A percentile compares a stretch with the other conserved stretches of the same genome.
These are phyloP conservation scores for Phaethornis superciliosus DNA, from an alignment of 2,113 vertebrate species.

Conservation along the genomic window DNA sequence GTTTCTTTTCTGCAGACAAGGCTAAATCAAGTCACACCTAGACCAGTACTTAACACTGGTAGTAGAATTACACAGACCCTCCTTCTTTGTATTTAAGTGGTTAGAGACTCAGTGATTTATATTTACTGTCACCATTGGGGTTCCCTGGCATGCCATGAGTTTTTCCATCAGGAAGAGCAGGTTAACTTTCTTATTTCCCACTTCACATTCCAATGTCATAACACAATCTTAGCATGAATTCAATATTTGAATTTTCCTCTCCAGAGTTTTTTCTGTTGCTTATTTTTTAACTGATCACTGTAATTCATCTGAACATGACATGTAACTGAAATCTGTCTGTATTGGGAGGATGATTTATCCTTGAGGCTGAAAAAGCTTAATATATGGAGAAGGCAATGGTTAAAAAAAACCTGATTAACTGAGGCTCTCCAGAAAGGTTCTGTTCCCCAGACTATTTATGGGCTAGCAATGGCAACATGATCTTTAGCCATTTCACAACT, in stretches of 20 bases:
- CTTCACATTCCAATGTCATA: conserved; percentile 7
- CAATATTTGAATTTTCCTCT: conserved; percentile 32
- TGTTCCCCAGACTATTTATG: conserved; percentile 3
- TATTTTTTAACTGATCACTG: neutral
- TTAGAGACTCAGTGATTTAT: neutral
- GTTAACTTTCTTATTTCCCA: neutral
- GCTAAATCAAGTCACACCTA: neutral
- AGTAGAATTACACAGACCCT: accelerated
- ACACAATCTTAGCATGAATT: neutral
- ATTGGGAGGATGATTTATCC: neutral
- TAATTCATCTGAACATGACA: conserved; percentile 53
- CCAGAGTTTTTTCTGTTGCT: neutral
- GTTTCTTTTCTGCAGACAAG: neutral
- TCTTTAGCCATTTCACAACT: neutral
- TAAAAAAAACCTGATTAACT: neutral
- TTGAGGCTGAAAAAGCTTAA: neutral
- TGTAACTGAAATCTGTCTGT: conserved; percentile 24
- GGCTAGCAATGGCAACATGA: neutral
- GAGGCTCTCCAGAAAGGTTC: neutral
- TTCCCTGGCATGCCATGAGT: neutral
- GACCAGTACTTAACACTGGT: neutral
- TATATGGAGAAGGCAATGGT: neutral
- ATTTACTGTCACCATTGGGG: neutral
- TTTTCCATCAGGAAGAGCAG: neutral
- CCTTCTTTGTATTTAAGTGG: neutral